Evolutionary conservation across 2,113 vertebrate species (phyloP).

Genomic region (Hemicordylus capensis): DNA sequence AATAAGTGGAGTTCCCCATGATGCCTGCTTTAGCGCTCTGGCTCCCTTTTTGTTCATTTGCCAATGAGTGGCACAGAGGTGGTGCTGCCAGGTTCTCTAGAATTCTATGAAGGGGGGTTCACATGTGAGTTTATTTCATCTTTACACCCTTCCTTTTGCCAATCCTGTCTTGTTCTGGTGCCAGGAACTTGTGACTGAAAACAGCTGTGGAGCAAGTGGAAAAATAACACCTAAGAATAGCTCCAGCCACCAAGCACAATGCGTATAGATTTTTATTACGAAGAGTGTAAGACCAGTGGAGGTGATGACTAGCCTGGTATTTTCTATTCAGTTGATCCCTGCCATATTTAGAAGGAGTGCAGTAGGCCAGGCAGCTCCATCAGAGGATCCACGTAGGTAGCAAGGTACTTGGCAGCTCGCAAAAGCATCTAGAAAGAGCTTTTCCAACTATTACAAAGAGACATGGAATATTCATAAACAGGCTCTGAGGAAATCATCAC

Average conservation of each 20-base stretch:
- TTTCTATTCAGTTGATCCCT: constrained; percentile 65
- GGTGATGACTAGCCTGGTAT: constrained; percentile 70
- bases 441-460: constrained; percentile 67
- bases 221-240: constrained; percentile 77
- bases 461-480: constrained; percentile 60
- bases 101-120: constrained; percentile 23
- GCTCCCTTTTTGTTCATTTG: not conserved
- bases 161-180: constrained; percentile 64
- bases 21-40: not conserved
- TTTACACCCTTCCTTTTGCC: constrained; percentile 65
- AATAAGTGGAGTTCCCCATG: not conserved
- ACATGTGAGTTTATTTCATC: constrained; percentile 48
- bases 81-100: not conserved
- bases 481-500: constrained; percentile 63
- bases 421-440: constrained; percentile 55
- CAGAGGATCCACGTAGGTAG: constrained; percentile 50
- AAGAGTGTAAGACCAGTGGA: constrained; percentile 61
- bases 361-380: constrained; percentile 67
- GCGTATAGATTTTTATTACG: constrained; percentile 66
- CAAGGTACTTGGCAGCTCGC: constrained; percentile 64
- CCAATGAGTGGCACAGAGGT: not conserved
- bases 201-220: constrained; percentile 76
- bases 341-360: constrained; percentile 71
- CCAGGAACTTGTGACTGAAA: constrained; percentile 75
- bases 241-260: constrained; percentile 65